Percentiles rank a stretch among this genome's conserved stretches.
These are phyloP conservation scores for Sylvilagus bachmani DNA, from an alignment of 2,113 vertebrate genomes.

Conservation along the genomic window DNA sequence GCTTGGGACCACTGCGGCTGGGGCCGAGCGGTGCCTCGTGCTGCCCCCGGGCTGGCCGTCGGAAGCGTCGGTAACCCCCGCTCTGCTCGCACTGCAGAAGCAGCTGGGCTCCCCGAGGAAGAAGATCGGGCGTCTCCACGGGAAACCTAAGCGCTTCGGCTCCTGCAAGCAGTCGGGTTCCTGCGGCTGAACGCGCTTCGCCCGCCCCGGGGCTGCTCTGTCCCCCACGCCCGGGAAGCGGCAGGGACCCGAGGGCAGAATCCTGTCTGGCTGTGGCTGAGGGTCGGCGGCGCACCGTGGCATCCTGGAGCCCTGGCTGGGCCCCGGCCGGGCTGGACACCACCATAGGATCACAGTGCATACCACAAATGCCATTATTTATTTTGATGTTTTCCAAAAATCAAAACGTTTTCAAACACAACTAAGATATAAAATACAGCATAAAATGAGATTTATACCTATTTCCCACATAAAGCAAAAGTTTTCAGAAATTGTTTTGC, in stretches of 20 bases:
- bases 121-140: constrained; percentile 80
- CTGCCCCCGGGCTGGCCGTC: no score
- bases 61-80: no score
- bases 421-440: constrained; percentile 92
- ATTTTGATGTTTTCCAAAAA: constrained; percentile 89
- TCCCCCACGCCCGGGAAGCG: neutral
- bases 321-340: neutral
- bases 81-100: constrained; percentile 74
- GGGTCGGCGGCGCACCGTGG: neutral
- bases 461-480: constrained; percentile 87
- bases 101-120: constrained; percentile 80
- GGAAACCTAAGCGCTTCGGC: constrained; percentile 74
- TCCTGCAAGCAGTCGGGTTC: neutral
- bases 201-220: accelerated
- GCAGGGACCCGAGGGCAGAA: neutral
- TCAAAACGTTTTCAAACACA: constrained; percentile 89
- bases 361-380: constrained; percentile 89
- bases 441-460: constrained; percentile 89
- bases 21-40: no score
- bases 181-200: neutral
- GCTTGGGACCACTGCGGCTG: no score
- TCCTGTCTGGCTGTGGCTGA: accelerated
- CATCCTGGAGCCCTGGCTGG: neutral
- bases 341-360: constrained; percentile 50
- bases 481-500: constrained; percentile 81